phyloP scores from a whole-genome alignment of 2,797 vertebrate species.

The Phrynocephalus forsythii region DNA sequence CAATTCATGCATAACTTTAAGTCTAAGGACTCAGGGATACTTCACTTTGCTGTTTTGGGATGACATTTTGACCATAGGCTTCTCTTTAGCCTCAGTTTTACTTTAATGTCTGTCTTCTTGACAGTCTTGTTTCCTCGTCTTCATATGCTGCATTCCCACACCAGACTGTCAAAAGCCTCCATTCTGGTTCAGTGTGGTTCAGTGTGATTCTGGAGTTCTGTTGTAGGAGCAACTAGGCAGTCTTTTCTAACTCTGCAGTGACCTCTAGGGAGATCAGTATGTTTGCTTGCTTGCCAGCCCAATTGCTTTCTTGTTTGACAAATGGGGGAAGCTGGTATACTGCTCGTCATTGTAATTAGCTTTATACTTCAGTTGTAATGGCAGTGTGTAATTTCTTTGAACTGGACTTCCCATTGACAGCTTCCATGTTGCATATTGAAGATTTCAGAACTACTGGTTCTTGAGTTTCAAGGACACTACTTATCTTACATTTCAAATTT shows the following conservation, averaged over 20 bases:
- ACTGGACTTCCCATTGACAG: constrained; percentile 16
- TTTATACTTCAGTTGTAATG: background rate
- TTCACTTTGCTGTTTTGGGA: too few species aligned
- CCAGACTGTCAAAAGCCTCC: background rate
- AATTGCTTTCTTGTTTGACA: background rate
- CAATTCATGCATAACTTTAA: background rate
- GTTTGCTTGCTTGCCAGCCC: background rate
- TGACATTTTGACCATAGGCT: too few species aligned
- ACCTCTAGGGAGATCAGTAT: background rate
- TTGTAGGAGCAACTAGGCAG: background rate
- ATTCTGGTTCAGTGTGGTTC: too few species aligned
- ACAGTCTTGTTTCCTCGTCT: background rate
- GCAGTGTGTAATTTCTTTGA: background rate
- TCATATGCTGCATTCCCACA: background rate
- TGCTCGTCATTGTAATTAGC: background rate
- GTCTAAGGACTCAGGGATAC: too few species aligned
- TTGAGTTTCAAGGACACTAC: constrained; percentile 30
- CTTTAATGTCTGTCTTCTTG: background rate
- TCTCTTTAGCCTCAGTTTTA: too few species aligned
- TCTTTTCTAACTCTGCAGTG: background rate
- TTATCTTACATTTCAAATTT: constrained; percentile 46
- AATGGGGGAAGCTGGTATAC: background rate
- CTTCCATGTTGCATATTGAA: constrained; percentile 38
- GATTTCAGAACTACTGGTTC: constrained; percentile 3
- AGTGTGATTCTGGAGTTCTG: background rate